These are phyloP conservation scores for Takifugu ocellatus DNA, from an alignment of 2,797 vertebrate genomes.

Conservation along the genomic window DNA sequence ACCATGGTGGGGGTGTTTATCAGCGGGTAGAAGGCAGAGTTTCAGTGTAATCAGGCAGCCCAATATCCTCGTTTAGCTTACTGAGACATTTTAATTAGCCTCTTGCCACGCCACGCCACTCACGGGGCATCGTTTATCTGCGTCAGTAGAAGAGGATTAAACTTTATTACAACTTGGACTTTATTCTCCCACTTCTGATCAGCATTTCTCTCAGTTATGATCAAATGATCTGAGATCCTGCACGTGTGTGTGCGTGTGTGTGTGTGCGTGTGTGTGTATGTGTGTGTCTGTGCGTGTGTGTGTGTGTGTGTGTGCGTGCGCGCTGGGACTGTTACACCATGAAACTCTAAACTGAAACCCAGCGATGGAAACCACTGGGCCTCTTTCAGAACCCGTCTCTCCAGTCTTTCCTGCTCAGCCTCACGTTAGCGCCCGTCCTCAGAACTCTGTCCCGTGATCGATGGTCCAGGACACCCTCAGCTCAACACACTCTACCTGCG, in stretches of 20 bases:
- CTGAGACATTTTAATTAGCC: slow-evolving; percentile 30
- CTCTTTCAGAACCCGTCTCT: slow-evolving; percentile 28
- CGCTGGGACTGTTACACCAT: too few relatives aligned
- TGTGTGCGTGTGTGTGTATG: slow-evolving; percentile 10
- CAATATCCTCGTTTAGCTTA: slow-evolving; percentile 26
- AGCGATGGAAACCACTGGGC: too few relatives aligned
- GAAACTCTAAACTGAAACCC: too few relatives aligned
- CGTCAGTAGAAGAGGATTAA: slow-evolving; percentile 7
- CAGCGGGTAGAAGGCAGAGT: slow-evolving; percentile 3
- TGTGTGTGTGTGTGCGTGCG: too few relatives aligned
- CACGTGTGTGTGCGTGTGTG: slow-evolving; percentile 10
- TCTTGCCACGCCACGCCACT: neutral
- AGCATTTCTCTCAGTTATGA: neutral
- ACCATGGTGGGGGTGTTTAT: slow-evolving; percentile 2
- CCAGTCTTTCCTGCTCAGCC: too few relatives aligned
- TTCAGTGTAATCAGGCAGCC: slow-evolving; percentile 6
- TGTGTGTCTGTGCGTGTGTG: too few relatives aligned
- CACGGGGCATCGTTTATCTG: neutral
- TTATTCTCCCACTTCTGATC: neutral
- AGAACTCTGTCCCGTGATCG: too few relatives aligned
- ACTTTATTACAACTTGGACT: slow-evolving; percentile 6
- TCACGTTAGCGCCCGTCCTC: too few relatives aligned
- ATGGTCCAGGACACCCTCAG: too few relatives aligned
- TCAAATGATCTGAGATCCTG: neutral
- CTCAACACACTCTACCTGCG: too few relatives aligned